Base-by-base conservation (phyloP, 2,797 vertebrate species). In the Vultur gryphus region DNA sequence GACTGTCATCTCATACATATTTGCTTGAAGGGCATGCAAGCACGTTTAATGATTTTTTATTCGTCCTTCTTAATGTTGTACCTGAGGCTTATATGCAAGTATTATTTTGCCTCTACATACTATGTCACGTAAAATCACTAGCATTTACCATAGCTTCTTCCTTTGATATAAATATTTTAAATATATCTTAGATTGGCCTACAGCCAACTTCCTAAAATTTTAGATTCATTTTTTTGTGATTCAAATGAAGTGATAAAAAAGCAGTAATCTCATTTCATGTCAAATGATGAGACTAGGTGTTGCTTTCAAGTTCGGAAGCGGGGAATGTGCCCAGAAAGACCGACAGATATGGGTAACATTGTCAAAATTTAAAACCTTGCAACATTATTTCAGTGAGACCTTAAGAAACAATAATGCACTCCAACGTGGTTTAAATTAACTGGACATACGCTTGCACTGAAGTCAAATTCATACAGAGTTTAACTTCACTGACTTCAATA, bases 401-500 rank as follows among this genome's bases (percentile, higher is more conserved):
- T 67, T 88, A 84, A 84, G 61, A 95, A 98, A 87, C 28, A 73
- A 61, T 95, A 92, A 95, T 49, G 46, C 75, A 70, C 35, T 93
- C 72, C 75, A 95, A 69, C 80, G 67, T 92, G 82, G 95, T 87
- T 97, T 96, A 97, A 98, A 97, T 95, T 91, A 97, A 94, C 82
- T 86, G 88, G 87, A 97, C 66, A 71, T 79, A 86, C 37, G 62
- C 57, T 95, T 86, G 70, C 70, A 39, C 23, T 25, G 52, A 76
- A 73, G 16, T 62, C 17, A 83, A 73, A 91, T 83, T 87, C 41
- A 58, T 48, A 66, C 23, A 37, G 28, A 39, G 25, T 64, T 28
- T 65, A 86, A 71, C 13, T 79, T 79, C 55, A 33, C 44, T 29
- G n/a, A 41, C 43, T 89, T 90, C 23, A 71, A 17, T 7, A n/a